Conservation (phyloP, 1,140 invertebrate species). For the Chironomus striatipennis region DNA sequence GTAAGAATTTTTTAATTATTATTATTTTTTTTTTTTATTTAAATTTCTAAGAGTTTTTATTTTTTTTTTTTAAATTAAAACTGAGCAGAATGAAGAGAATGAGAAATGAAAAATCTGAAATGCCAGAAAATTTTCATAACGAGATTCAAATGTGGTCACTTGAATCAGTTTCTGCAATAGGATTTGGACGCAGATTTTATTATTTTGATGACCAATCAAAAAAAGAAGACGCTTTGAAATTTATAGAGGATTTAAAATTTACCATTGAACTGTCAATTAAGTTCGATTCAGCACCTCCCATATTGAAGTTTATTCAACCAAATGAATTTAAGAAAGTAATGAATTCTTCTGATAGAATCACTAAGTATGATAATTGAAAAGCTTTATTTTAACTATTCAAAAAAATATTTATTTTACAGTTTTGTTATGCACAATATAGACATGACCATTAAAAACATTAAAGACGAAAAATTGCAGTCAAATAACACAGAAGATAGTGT, state of each 20-base stretch:
- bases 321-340: too few relatives aligned
- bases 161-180: constrained; percentile 55
- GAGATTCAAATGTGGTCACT: constrained; percentile 56
- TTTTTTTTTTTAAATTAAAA: too few relatives aligned
- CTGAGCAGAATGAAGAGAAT: constrained; percentile 44
- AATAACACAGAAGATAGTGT: constrained; percentile 5
- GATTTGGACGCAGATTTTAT: constrained; percentile 55
- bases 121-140: constrained; percentile 46
- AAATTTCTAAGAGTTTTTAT: too few relatives aligned
- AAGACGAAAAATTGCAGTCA: constrained; percentile 30
- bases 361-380: too few relatives aligned
- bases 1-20: too few relatives aligned
- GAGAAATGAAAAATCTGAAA: constrained; percentile 43
- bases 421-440: neutral
- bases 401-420: too few relatives aligned
- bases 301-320: too few relatives aligned
- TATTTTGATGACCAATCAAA: constrained; percentile 43
- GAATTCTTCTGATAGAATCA: too few relatives aligned
- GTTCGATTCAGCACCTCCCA: constrained; percentile 37
- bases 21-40: too few relatives aligned
- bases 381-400: too few relatives aligned
- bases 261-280: neutral
- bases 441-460: too few relatives aligned
- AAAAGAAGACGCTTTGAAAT: neutral
- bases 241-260: neutral